Evolutionary conservation across 1,140 invertebrate genomes (phyloP).

Genomic region (Sitobion miscanthi): DNA sequence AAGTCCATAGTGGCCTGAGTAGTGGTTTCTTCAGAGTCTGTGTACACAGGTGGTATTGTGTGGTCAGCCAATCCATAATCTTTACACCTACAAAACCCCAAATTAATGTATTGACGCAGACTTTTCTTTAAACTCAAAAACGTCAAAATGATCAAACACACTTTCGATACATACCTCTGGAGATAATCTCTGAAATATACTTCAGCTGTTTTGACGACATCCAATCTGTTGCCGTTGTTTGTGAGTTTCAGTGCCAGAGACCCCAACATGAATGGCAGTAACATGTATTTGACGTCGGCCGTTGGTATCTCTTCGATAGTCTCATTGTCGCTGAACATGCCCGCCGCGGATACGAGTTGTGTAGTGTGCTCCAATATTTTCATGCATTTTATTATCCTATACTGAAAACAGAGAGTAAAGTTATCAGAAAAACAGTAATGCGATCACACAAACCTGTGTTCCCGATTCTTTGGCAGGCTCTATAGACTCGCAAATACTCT

Average conservation of each 20-base stretch:
- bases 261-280: conserved; percentile 82
- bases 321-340: conserved; percentile 89
- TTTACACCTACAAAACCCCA: conserved; percentile 65
- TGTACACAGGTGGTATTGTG: conserved; percentile 64
- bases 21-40: conserved; percentile 57
- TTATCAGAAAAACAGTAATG: not conserved
- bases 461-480: conserved; percentile 69
- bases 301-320: conserved; percentile 84
- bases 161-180: conserved; percentile 64
- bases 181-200: conserved; percentile 88
- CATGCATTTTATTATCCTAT: conserved; percentile 74
- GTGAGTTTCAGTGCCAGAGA: conserved; percentile 75
- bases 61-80: conserved; percentile 77
- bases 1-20: conserved; percentile 58
- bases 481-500: conserved; percentile 66
- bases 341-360: conserved; percentile 75
- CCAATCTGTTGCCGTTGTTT: conserved; percentile 67
- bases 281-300: conserved; percentile 81
- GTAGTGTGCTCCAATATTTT: conserved; percentile 79
- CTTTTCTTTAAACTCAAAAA: not conserved
- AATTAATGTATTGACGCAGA: not conserved
- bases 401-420: conserved; percentile 64
- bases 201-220: conserved; percentile 76
- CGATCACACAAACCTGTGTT: conserved; percentile 66
- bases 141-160: not conserved